Base-by-base conservation (phyloP, 2,797 vertebrate genomes). In the Meda fulgida region DNA sequence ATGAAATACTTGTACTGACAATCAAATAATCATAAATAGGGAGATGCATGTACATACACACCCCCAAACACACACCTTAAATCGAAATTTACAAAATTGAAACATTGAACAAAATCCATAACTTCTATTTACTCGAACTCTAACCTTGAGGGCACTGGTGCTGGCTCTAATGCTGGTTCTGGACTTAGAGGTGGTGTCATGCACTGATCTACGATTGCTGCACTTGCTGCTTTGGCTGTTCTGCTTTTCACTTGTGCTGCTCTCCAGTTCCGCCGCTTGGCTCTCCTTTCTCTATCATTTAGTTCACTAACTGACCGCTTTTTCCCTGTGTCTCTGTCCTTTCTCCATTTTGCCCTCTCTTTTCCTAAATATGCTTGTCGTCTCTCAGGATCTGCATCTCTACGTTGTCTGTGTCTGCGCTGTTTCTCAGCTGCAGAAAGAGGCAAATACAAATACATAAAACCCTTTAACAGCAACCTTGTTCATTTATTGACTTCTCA, bases 341-440 rank as follows among this genome's bases (percentile, higher is more conserved):
- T 84, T 84, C 60, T 84, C 72, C 72, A 66, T 77, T 78, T 84
- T 77, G 38, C 58, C 72, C 36, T 77, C 72, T 84, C 82, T 77
- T 84, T 84, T 66, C 31, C 58, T 84, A 84, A 84, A 84, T 58
- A 69, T 78, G 73, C 82, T 84, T 84, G 31, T 55, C 73, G 18
- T 84, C 82, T 67, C 58, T 78, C 29, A 9, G 81, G 82, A 84
- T 26, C 23, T 26, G 58, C 58, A 60, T 26, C 58, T 60, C 58
- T 60, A 60, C n/a, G 9, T 60, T 26, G 43, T 46, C 43, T 46
- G 43, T 46, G 16, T 46, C 43, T 46, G 43, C 13, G 13, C 43
- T 46, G 43, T 46, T 46, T 46, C 43, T 46, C 13, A 14, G 43
- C 43, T 46, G 43, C 13, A 14, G 43, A 46, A 46, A 46, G 13